These are phyloP conservation scores for Acanthisitta chloris DNA, from an alignment of 2,113 vertebrate genomes.

Conservation along the genomic window DNA sequence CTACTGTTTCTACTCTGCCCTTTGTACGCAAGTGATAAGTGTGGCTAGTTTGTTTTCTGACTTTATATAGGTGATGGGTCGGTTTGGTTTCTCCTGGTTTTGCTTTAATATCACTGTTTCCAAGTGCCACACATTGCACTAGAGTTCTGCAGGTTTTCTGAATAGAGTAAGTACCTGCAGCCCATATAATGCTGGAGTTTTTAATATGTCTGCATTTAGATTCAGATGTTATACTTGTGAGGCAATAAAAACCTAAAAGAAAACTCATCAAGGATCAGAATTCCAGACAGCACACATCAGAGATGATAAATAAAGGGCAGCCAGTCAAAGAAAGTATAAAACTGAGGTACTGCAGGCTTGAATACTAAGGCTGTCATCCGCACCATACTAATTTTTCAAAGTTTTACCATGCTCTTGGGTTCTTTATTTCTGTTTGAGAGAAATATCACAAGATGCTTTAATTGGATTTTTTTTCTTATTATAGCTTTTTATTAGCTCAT, in stretches of 20 bases:
- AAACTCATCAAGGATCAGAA: not conserved
- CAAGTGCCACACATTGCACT: not conserved
- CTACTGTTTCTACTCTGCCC: not conserved
- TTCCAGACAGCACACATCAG: not conserved
- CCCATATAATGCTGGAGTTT: not conserved
- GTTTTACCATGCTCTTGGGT: conserved; percentile 31
- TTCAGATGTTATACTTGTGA: not conserved
- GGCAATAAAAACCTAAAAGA: not conserved
- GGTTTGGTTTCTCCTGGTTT: not conserved
- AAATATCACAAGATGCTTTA: conserved; percentile 43
- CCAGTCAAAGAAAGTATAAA: conserved; percentile 21
- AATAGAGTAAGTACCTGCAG: not conserved
- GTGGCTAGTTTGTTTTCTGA: not conserved
- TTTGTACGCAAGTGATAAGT: not conserved
- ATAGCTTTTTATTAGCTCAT: conserved; percentile 50
- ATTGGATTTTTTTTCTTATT: conserved; percentile 50
- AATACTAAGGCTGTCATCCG: not conserved
- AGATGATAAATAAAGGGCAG: conserved; percentile 6
- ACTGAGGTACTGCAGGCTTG: not conserved
- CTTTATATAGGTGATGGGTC: not conserved
- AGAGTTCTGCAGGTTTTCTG: not conserved
- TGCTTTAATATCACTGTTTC: not conserved
- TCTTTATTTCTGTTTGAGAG: conserved; percentile 39
- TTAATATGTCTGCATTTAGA: not conserved
- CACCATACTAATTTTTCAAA: conserved; percentile 12